These are phyloP conservation scores for Anastrepha ludens DNA, from an alignment of 1,140 invertebrate species.

Conservation along the genomic window DNA sequence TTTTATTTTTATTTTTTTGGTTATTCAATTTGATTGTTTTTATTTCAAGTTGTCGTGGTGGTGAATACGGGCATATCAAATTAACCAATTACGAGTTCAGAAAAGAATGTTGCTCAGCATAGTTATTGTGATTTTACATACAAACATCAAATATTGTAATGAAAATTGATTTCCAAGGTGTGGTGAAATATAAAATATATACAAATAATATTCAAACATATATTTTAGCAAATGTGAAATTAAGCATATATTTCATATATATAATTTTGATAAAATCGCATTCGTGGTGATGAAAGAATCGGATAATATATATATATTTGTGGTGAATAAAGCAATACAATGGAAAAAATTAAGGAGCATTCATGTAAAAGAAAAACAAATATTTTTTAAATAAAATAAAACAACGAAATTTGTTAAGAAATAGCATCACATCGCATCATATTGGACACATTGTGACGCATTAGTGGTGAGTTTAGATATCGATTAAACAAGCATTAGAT, in stretches of 20 bases:
- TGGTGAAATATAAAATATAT: conserved; percentile 41
- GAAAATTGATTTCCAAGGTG: neutral
- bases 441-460: neutral
- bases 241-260: neutral
- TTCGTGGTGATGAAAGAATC: neutral
- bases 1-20: too few relatives aligned
- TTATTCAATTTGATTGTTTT: too few relatives aligned
- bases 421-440: neutral
- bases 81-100: neutral
- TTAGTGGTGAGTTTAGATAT: conserved; percentile 36
- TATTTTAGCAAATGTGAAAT: neutral
- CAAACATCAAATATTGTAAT: conserved; percentile 30
- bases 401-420: neutral
- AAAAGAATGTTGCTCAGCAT: neutral
- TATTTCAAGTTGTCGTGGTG: neutral
- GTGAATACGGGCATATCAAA: neutral
- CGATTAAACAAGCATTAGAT: conserved; percentile 38
- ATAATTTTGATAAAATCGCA: neutral
- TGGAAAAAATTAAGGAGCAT: neutral
- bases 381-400: neutral
- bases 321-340: neutral
- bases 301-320: neutral
- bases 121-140: neutral
- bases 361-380: neutral
- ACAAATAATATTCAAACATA: neutral